Percentiles rank a stretch among this genome's conserved stretches.
These are phyloP conservation scores for Hippocampus abdominalis DNA, from an alignment of 2,113 vertebrate genomes.

Conservation along the genomic window DNA sequence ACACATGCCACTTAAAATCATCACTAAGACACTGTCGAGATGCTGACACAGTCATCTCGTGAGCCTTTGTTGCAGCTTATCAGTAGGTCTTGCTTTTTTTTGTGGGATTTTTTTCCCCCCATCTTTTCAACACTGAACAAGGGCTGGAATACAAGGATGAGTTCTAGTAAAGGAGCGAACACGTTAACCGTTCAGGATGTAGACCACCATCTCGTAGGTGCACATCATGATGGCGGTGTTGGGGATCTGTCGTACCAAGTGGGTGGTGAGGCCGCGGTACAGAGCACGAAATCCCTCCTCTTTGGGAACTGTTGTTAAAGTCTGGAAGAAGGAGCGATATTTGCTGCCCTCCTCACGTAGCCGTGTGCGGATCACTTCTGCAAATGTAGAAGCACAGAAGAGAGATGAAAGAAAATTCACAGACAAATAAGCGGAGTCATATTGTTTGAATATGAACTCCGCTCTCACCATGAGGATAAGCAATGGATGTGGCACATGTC, in stretches of 20 bases:
- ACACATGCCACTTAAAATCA: constrained; percentile 16
- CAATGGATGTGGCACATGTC: constrained; percentile 92
- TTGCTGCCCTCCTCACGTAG: constrained; percentile 97
- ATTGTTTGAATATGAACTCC: background rate
- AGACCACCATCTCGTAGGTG: constrained; percentile 96
- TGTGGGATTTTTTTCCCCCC: constrained; percentile 7
- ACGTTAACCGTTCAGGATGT: constrained; percentile 88
- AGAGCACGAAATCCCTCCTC: constrained; percentile 94
- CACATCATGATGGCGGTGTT: constrained; percentile 99
- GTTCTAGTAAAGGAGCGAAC: constrained; percentile 1
- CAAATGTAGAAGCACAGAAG: background rate
- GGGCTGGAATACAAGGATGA: constrained; percentile 19
- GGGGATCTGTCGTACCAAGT: constrained; percentile 95
- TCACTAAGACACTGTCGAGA: constrained; percentile 6
- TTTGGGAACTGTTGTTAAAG: constrained; percentile 82
- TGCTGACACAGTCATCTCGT: constrained; percentile 18
- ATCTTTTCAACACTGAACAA: constrained; percentile 14
- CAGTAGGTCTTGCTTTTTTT: background rate
- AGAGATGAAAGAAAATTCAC: background rate
- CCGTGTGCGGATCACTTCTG: constrained; percentile 97
- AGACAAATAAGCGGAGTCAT: too few species aligned
- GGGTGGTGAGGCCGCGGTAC: constrained; percentile 93
- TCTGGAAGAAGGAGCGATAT: constrained; percentile 96
- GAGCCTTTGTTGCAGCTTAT: constrained; percentile 10
- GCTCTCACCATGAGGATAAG: constrained; percentile 92